A percentile compares a stretch with the other conserved stretches of the same genome.
phyloP scores from a whole-genome alignment of 2,797 vertebrate species.

The Eospalax fontanierii region DNA sequence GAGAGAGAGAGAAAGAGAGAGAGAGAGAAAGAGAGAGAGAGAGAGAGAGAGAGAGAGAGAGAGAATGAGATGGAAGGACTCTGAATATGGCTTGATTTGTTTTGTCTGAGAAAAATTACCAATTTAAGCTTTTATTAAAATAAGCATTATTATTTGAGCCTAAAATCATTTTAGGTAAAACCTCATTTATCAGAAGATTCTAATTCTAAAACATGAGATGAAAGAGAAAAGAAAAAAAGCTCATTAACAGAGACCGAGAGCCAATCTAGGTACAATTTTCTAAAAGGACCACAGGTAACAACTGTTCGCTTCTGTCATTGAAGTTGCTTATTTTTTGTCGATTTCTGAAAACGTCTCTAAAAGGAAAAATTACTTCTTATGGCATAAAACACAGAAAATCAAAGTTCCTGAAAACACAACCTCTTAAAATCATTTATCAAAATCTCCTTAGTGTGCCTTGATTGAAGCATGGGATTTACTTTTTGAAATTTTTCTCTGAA shows the following conservation, averaged over 20 bases:
- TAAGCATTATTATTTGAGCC: not conserved
- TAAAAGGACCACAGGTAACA: not conserved
- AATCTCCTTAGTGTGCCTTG: not conserved
- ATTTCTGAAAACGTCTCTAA: constrained; percentile 7
- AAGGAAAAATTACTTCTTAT: not conserved
- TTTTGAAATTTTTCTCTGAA: not conserved
- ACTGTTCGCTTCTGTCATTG: not conserved
- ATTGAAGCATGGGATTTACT: not conserved
- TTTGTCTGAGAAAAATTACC: not conserved
- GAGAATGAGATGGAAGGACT: not conserved
- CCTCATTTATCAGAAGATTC: not conserved
- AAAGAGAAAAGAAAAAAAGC: not conserved
- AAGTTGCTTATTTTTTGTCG: constrained; percentile 43
- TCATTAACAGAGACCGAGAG: not conserved
- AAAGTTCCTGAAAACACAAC: not conserved
- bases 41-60: accelerated
- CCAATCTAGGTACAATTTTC: not conserved
- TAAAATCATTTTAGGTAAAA: not conserved
- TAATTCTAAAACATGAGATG: not conserved
- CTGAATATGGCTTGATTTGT: not conserved
- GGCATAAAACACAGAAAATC: not conserved
- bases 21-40: accelerated
- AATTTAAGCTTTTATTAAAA: not conserved
- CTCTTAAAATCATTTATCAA: constrained; percentile 31
- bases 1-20: accelerated